phyloP scores from a whole-genome alignment of 2,888 invertebrate species.

The Acanthosepion lycidas region DNA sequence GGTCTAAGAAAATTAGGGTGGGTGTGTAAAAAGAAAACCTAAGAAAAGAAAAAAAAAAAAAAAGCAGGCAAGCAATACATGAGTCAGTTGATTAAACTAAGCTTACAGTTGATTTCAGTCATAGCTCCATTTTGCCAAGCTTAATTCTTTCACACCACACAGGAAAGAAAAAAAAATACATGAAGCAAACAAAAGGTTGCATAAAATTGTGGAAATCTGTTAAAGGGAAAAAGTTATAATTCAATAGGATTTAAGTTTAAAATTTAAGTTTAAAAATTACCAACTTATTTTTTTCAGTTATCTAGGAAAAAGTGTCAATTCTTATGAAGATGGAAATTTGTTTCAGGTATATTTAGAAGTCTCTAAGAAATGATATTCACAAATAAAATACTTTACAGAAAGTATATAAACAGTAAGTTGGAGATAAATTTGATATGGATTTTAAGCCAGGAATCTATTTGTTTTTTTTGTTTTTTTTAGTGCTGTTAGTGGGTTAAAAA shows the following conservation, averaged over 20 bases:
- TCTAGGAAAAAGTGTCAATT: background rate
- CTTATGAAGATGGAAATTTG: background rate
- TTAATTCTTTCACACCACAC: background rate
- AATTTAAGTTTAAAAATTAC: too few species aligned
- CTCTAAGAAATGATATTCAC: background rate
- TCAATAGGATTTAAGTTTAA: background rate
- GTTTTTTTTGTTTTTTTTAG: background rate
- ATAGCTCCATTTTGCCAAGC: background rate
- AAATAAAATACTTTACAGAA: background rate
- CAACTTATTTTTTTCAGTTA: too few species aligned
- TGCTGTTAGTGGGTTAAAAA: constrained; percentile 20
- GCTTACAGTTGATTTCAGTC: background rate
- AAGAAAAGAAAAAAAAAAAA: background rate
- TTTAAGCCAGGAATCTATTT: background rate
- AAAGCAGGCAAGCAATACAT: background rate
- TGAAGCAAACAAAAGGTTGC: background rate
- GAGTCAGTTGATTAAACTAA: background rate
- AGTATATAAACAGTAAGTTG: background rate
- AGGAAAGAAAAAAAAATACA: background rate
- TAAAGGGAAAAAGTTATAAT: background rate
- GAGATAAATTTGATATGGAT: background rate
- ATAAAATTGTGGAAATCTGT: background rate
- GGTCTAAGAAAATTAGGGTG: background rate
- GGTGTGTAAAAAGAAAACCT: background rate
- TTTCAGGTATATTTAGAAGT: too few species aligned